Conservation (phyloP, 1,140 invertebrate genomes). For the Pseudomyrmex dendroicus region DNA sequence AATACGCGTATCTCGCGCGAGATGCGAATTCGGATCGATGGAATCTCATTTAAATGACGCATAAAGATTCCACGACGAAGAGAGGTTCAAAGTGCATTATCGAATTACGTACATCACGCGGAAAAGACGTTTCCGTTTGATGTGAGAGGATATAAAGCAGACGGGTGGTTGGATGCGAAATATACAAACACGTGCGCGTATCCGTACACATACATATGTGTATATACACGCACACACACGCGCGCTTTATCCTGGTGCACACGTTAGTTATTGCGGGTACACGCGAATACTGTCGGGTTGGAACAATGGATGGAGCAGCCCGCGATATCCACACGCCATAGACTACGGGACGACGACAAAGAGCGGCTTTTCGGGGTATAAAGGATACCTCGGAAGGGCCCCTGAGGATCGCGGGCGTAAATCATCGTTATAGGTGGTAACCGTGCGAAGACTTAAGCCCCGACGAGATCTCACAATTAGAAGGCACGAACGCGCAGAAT, state of each 20-base stretch:
- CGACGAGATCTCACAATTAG: conserved; percentile 69
- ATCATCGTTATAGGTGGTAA: conserved; percentile 70
- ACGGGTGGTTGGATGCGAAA: conserved; percentile 4
- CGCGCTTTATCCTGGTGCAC: conserved; percentile 7
- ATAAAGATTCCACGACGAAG: background rate
- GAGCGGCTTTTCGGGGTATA: conserved; percentile 68
- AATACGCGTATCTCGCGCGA: background rate
- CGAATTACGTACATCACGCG: background rate
- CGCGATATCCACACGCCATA: conserved; percentile 66
- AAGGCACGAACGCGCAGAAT: conserved; percentile 57
- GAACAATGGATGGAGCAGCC: conserved; percentile 69
- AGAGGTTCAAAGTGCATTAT: conserved; percentile 5
- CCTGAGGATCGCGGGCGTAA: conserved; percentile 62
- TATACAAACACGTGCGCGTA: background rate
- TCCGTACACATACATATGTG: background rate
- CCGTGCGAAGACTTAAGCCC: conserved; percentile 59
- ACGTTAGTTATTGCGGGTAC: conserved; percentile 59
- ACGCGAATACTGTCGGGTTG: conserved; percentile 35
- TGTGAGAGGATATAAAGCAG: background rate
- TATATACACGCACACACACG: background rate
- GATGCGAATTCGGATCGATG: background rate
- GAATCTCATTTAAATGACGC: background rate
- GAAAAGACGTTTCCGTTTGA: background rate
- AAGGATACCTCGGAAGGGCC: conserved; percentile 64
- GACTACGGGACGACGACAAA: conserved; percentile 69